Conservation (phyloP, 1,140 invertebrate genomes). For the Danaus plexippus region DNA sequence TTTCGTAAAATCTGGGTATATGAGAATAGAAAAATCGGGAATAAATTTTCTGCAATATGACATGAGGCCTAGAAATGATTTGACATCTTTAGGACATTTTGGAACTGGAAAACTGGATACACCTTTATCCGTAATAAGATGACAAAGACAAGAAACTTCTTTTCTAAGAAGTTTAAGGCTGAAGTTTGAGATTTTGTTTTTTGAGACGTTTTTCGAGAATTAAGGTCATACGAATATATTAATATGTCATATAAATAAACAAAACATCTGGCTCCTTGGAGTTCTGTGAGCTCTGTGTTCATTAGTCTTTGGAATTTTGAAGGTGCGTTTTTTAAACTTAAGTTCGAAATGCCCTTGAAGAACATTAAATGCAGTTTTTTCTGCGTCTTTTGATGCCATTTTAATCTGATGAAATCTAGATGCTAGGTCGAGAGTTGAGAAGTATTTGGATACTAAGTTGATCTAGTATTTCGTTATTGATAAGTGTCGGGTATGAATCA, state of each 20-base stretch:
- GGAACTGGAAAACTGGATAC: constrained; percentile 4
- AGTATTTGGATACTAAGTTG: constrained; percentile 46
- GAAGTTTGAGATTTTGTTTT: constrained; percentile 13
- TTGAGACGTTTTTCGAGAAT: constrained; percentile 8
- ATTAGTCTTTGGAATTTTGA: constrained; percentile 58
- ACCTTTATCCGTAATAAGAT: constrained; percentile 13
- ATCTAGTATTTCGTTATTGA: constrained; percentile 6
- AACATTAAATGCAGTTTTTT: constrained; percentile 43
- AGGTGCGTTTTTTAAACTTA: constrained; percentile 37
- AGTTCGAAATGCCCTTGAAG: constrained; percentile 47
- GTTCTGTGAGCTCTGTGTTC: constrained; percentile 53
- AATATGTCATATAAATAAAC: constrained; percentile 67
- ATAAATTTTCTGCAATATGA: constrained; percentile 12
- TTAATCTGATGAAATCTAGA: too few relatives aligned
- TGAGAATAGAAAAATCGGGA: constrained; percentile 6
- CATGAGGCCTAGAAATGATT: constrained; percentile 10
- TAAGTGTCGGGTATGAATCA: too few relatives aligned
- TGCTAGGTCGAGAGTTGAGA: too few relatives aligned
- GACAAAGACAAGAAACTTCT: constrained; percentile 12
- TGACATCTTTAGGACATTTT: too few relatives aligned
- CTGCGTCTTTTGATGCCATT: constrained; percentile 2
- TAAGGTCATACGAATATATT: constrained; percentile 8
- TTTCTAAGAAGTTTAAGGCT: constrained; percentile 13
- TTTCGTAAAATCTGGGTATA: constrained; percentile 11
- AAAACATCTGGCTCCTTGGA: too few relatives aligned